phyloP scores from a whole-genome alignment of 2,797 vertebrate species.

The Agapornis canus region DNA sequence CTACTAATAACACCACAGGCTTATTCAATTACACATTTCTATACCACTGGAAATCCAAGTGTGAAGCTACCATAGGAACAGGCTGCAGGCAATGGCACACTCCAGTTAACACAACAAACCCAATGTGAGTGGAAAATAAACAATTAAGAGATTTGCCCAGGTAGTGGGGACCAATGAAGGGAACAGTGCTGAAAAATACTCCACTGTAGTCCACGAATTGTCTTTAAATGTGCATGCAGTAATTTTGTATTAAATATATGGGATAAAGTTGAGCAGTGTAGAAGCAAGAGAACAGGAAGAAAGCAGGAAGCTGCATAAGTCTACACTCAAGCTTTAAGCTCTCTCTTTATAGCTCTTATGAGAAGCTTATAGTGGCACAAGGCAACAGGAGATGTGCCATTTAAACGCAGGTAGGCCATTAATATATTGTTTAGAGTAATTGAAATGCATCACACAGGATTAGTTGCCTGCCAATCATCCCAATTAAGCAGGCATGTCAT shows the following conservation, averaged over 20 bases:
- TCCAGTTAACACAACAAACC: not conserved
- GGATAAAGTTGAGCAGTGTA: not conserved
- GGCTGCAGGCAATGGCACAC: not conserved
- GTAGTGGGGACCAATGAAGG: not conserved
- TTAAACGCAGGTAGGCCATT: slow-evolving; percentile 45
- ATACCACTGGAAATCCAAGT: not conserved
- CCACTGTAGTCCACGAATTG: not conserved
- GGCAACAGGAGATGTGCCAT: slow-evolving; percentile 23
- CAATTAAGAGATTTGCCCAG: not conserved
- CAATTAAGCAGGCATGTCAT: slow-evolving; percentile 62
- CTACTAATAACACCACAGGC: slow-evolving; percentile 15
- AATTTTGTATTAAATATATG: not conserved
- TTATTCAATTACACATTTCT: slow-evolving; percentile 43
- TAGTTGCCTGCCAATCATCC: slow-evolving; percentile 61
- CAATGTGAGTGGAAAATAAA: not conserved
- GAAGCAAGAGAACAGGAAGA: not conserved
- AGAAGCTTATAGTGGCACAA: not conserved
- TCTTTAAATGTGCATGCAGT: not conserved
- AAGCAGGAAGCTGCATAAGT: not conserved
- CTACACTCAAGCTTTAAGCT: not conserved
- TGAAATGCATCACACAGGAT: slow-evolving; percentile 51
- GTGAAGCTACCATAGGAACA: not conserved
- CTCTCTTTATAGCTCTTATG: not conserved
- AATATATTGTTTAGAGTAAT: slow-evolving; percentile 41
- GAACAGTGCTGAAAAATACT: not conserved